Conservation (phyloP, 2,888 invertebrate species). For the Clanis bilineata region DNA sequence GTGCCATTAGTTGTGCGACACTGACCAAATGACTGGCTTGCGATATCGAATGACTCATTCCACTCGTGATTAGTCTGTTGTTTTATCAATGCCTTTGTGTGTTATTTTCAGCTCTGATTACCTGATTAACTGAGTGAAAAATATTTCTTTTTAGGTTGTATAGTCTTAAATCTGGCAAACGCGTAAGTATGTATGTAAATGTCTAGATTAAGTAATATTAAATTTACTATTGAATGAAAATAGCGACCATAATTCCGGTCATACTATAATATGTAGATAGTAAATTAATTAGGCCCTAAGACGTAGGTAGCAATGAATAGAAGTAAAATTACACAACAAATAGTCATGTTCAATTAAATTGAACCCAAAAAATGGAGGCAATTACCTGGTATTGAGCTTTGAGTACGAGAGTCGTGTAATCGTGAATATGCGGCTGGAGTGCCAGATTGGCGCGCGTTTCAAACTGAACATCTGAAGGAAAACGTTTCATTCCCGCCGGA, state of each 20-base stretch:
- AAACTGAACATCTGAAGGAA: conserved; percentile 75
- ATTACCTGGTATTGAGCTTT: background rate
- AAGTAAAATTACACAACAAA: background rate
- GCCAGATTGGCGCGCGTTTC: conserved; percentile 15
- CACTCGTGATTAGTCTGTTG: conserved; percentile 70
- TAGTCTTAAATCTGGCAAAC: background rate
- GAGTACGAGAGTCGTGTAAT: background rate
- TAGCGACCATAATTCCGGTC: too few species aligned
- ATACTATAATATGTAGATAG: too few species aligned
- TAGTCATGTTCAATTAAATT: background rate
- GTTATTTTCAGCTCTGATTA: conserved; percentile 38
- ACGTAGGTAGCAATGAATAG: background rate
- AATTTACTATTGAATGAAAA: too few species aligned
- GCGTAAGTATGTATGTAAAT: too few species aligned
- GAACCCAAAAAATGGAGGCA: background rate
- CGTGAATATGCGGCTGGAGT: background rate
- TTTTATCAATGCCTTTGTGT: conserved; percentile 54
- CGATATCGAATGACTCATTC: conserved; percentile 80
- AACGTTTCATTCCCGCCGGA: conserved; percentile 80
- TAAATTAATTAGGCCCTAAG: too few species aligned
- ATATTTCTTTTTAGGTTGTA: background rate
- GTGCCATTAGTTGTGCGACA: conserved; percentile 82
- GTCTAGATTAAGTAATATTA: too few species aligned
- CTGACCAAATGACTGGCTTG: conserved; percentile 80
- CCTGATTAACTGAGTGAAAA: conserved; percentile 7